Evolutionary conservation across 2,113 vertebrate species (phyloP), one percentile per base, ranked within the genome.

Genomic region (Catharus bicknelli): DNA sequence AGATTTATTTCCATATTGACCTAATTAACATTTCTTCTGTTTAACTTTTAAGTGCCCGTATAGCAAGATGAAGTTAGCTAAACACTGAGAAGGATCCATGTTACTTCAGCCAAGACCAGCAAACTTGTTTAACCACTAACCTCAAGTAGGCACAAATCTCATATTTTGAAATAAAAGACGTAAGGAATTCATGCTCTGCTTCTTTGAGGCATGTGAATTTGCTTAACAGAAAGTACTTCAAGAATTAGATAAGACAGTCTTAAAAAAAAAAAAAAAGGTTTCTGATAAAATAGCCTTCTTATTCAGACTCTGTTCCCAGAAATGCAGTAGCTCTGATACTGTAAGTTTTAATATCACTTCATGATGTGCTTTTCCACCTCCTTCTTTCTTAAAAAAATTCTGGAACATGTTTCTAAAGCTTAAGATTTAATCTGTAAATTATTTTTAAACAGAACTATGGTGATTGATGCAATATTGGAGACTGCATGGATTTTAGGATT

Each of bases 361-460:
- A 92, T 87, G 29, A 83, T 87, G 30, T 69, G 59, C 12, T 63
- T 95, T 10, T 2, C 19, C 1, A 10, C 4, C 1, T 3, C 5
- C 6, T 4, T 20, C 50, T 40, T 47, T 51, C 27, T 25, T 25
- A 30, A 78, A 51, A 26, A n/a, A 78, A 4, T 42, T 66, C 34
- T 91, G 59, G 36, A 92, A 93, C 43, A 80, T 90, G 38, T 96
- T 97, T 97, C 90, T 76, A 90, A 93, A 96, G 78, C n/a, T 93
- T 96, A 89, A 91, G 82, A 91, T 96, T 94, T 96, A 94, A 96
- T 96, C 90, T 96, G 47, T 70, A 64, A 93, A 83, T 95, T 96
- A 93, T 94, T 97, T 95, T 81, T 88, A 75, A 95, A 87, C 64
- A 73, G 70, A 94, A 96, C 59, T 76, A 77, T 76, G 67, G 54